Evolutionary conservation across 2,888 invertebrate species (phyloP), one percentile per base, ranked within the genome.

Genomic region (Chorisops tibialis): DNA sequence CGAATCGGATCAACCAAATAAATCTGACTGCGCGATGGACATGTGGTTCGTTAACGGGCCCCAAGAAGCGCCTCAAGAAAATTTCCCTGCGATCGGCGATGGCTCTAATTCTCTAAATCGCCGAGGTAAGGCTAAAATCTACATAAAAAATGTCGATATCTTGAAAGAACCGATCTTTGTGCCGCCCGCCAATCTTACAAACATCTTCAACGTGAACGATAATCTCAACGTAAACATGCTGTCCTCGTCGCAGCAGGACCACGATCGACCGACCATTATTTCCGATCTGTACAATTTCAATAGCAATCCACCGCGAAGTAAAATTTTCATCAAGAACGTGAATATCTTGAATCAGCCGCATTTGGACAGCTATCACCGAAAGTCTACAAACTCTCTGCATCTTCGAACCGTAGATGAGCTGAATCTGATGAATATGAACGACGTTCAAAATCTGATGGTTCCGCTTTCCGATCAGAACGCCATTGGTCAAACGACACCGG

Each of bases 101-200:
- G 7, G 37, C n/a, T 18, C 14, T 6, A 58, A 41, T 18, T 16
- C 56, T 4, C 5, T 22, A 4, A 39, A 54, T 3, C 6, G 22
- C 12, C 35, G 14, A n/a, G 21, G 39, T 18, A 37, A 60, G 12
- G 52, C 77, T 2, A 78, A 78, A 67, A 78, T 78, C 62, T 78
- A 77, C 62, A 77, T 78, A 5, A 74, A 77, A 64, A 78, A 77
- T 63, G 77, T 78, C 14, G 77, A 78, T 48, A 76, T 76, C 3
- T 59, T 77, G 1, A 77, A 76, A 61, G 74, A 76, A 51, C 75
- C 76, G 1, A 72, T 76, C 64, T 64, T 74, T 39, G 63, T 75
- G 54, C 71, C 75, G 0, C 63, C 68, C 4, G 52, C 67, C 2
- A 68, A 68, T 37, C 65, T 63, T 2, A 69, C 43, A 9, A 35